Evolutionary conservation across 2,888 invertebrate species (phyloP).

Genomic region (Caenorhabditis uteleia): DNA sequence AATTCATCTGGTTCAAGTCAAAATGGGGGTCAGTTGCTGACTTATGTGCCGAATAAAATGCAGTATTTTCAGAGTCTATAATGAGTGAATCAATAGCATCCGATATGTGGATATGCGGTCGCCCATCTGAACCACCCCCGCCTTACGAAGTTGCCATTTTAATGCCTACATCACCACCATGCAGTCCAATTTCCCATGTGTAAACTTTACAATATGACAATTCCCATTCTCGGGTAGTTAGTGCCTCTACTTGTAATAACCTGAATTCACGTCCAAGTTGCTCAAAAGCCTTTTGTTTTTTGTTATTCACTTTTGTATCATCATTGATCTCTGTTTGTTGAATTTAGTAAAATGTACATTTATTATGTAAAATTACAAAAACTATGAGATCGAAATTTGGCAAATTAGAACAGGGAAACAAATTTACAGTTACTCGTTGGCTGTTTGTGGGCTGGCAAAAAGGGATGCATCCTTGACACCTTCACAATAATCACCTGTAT

Average conservation of each 20-base stretch:
- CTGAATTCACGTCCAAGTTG: not conserved
- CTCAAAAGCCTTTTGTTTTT: no score
- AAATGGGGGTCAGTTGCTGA: conserved; percentile 15
- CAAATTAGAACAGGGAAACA: not conserved
- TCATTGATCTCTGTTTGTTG: no score
- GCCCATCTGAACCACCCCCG: conserved; percentile 55
- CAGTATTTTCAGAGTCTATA: conserved; percentile 36
- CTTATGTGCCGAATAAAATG: not conserved
- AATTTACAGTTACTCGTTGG: conserved; percentile 3
- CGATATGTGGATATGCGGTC: conserved; percentile 58
- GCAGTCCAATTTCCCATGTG: conserved; percentile 9
- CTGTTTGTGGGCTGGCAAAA: conserved; percentile 25
- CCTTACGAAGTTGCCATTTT: conserved; percentile 62
- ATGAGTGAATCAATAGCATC: conserved; percentile 45
- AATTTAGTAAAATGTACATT: no score
- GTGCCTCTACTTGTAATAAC: not conserved
- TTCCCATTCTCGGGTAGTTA: not conserved
- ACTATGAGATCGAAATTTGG: not conserved
- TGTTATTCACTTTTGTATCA: no score
- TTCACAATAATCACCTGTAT: conserved; percentile 56
- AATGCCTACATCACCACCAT: conserved; percentile 50
- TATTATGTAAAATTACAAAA: not conserved
- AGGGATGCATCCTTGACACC: conserved; percentile 57
- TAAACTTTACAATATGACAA: not conserved
- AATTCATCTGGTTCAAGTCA: conserved; percentile 1